A percentile compares a stretch with the other conserved stretches of the same genome.
Conservation (phyloP, 2,888 invertebrate species). For the Andrena minutula region DNA sequence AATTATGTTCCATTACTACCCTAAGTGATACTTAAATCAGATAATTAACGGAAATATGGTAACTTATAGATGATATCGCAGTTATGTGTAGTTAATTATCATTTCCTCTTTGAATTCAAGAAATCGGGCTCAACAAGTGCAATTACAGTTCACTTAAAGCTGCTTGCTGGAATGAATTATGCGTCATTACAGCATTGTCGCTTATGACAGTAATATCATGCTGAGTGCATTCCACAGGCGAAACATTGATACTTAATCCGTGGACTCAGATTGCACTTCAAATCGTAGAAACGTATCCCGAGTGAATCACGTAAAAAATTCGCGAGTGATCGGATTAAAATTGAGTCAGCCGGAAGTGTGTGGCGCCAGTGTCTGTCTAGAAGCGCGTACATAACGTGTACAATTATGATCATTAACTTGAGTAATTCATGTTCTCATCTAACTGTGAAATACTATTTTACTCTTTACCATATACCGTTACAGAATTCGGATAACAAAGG, state of each 20-base stretch:
- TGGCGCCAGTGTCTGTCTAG: neutral
- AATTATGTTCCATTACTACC: neutral
- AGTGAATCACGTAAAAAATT: constrained; percentile 67
- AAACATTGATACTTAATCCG: constrained; percentile 65
- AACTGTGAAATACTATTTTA: neutral
- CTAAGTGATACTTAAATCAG: neutral
- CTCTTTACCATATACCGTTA: neutral
- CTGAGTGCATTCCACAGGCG: constrained; percentile 37
- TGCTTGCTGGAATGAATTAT: neutral
- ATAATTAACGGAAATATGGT: neutral
- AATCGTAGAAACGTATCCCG: constrained; percentile 38
- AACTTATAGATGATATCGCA: neutral
- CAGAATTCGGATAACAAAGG: neutral
- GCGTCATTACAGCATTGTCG: neutral
- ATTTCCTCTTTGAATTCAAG: neutral
- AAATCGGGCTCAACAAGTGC: neutral
- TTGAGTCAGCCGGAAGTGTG: constrained; percentile 68
- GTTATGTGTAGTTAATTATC: neutral
- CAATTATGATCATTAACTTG: neutral
- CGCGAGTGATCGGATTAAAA: constrained; percentile 77
- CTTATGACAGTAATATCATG: constrained; percentile 9
- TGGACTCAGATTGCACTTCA: constrained; percentile 58
- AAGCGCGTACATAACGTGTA: constrained; percentile 19
- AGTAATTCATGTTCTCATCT: neutral
- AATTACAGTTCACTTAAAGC: neutral